Evolutionary conservation across 2,888 invertebrate species (phyloP), one percentile per base, ranked within the genome.

Genomic region (Dorcus hopei): DNA sequence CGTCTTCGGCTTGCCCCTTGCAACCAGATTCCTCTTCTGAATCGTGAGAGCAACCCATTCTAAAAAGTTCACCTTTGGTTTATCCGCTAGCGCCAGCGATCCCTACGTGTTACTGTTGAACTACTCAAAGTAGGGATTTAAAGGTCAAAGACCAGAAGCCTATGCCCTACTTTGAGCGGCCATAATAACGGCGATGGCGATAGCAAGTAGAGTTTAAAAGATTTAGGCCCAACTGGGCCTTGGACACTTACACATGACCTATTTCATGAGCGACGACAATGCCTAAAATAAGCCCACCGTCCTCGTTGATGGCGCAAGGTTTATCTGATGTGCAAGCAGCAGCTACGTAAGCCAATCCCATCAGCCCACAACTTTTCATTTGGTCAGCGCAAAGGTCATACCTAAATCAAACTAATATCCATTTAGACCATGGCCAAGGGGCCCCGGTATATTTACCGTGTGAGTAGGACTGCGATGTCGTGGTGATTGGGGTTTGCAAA

Each of bases 271-370:
- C 83, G 45, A 87, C 82, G 3, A 86, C 85, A 66, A 85, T 83
- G 38, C 85, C 86, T 52, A 87, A 75, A 9, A 83, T 80, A 47
- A 88, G 79, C 2, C 88, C 88, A 51, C 81, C 82, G 75, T 88
- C 88, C 74, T 88, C 87, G 70, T 87, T 87, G 70, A 88, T 84
- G 64, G 84, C 85, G 74, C 87, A 88, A 57, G 84, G 82, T 61
- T 83, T 79, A 61, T 83, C 75, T 9, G 82, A 80, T 62, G 84
- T 83, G 73, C 88, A 88, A 73, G 87, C 84, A 5, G 85, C 82
- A 3, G 85, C 84, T 48, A 87, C 83, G 73, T 86, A 85, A n/a
- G 88, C 87, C 61, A 88, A 78, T 7, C 88, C 88, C 68, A 87
- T 78, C 4, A 87, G 83, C 59, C 81, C 82, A 68, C 84, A 84